Percentiles rank a stretch among this genome's conserved stretches.
Evolutionary conservation across 1,140 invertebrate genomes (phyloP).

Genomic region (Probaryconus sp.): DNA sequence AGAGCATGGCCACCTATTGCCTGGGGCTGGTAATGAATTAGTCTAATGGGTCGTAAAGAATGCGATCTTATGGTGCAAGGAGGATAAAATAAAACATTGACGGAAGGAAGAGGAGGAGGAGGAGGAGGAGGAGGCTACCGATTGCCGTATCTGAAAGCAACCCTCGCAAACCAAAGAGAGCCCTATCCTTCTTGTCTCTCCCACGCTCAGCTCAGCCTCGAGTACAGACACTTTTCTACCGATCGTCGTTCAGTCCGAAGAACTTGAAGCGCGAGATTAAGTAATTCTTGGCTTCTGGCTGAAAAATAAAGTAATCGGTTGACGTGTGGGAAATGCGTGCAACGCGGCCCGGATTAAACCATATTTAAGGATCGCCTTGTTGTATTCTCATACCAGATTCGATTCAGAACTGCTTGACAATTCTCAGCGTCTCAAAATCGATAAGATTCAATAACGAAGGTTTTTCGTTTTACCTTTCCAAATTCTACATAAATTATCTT

Average conservation of each 20-base stretch:
- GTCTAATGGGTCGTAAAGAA: slow-evolving; percentile 79
- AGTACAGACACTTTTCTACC: background rate
- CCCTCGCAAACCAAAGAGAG: slow-evolving; percentile 65
- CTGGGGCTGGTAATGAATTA: slow-evolving; percentile 77
- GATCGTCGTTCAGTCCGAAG: background rate
- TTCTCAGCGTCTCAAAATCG: too few species aligned
- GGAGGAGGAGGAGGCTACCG: slow-evolving; percentile 73
- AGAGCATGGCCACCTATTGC: slow-evolving; percentile 71
- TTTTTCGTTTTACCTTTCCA: too few species aligned
- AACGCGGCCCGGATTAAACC: slow-evolving; percentile 53
- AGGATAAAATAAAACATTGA: slow-evolving; percentile 77
- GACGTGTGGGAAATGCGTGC: slow-evolving; percentile 56
- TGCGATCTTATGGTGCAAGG: slow-evolving; percentile 77
- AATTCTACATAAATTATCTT: too few species aligned
- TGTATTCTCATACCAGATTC: slow-evolving; percentile 54
- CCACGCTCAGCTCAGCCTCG: too few species aligned
- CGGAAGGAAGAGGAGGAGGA: too few species aligned
- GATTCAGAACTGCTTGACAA: slow-evolving; percentile 63
- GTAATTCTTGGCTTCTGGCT: too few species aligned
- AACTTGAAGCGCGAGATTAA: background rate
- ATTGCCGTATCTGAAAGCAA: slow-evolving; percentile 75
- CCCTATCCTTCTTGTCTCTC: slow-evolving; percentile 29
- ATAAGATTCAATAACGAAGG: too few species aligned
- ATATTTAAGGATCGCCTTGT: slow-evolving; percentile 61
- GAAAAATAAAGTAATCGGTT: slow-evolving; percentile 43